phyloP scores from a whole-genome alignment of 1,140 invertebrate genomes.

The Thaumatotibia leucotreta region DNA sequence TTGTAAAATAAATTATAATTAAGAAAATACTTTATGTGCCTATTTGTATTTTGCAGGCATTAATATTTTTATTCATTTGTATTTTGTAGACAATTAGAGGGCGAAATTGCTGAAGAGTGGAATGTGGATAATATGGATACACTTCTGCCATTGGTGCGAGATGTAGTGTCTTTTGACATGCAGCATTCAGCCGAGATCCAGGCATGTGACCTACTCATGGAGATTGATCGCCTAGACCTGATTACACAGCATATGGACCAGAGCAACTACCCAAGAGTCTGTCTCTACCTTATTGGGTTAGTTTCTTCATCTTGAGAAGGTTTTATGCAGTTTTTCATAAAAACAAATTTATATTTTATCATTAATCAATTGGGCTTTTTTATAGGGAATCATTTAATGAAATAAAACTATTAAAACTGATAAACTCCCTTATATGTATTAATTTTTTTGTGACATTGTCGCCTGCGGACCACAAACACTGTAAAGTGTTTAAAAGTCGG shows the following conservation, averaged over 20 bases:
- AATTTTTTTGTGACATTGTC: no score
- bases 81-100: slow-evolving; percentile 86
- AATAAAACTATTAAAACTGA: no score
- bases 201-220: slow-evolving; percentile 98
- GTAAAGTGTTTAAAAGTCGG: no score
- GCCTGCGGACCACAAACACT: no score
- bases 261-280: slow-evolving; percentile 95
- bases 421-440: no score
- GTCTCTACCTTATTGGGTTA: slow-evolving; percentile 94
- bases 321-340: background rate
- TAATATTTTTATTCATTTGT: background rate
- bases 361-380: no score
- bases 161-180: slow-evolving; percentile 99
- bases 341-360: no score
- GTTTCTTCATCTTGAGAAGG: slow-evolving; percentile 13
- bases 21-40: no score
- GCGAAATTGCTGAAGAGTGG: slow-evolving; percentile 97
- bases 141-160: slow-evolving; percentile 86
- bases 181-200: slow-evolving; percentile 99
- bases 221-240: slow-evolving; percentile 95
- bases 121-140: slow-evolving; percentile 83
- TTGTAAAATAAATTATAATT: no score
- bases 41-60: background rate
- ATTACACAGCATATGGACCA: slow-evolving; percentile 95
- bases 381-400: no score